These are phyloP conservation scores for Scylla paramamosain DNA, from an alignment of 1,140 invertebrate genomes.

Conservation along the genomic window DNA sequence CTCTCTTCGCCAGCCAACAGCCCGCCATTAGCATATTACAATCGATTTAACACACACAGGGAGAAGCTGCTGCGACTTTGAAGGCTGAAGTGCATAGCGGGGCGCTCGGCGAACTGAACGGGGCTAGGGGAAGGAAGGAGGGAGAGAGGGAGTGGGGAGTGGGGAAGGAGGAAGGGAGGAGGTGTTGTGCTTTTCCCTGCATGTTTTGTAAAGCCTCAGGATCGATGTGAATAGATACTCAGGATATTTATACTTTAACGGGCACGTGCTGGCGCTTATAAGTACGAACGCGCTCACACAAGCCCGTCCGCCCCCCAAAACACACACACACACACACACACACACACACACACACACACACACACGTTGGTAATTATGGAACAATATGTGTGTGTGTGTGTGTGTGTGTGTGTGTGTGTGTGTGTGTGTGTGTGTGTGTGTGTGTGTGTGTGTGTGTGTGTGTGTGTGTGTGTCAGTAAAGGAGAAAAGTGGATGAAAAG, in stretches of 20 bases:
- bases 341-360: background rate
- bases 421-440: background rate
- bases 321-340: slow-evolving; percentile 26
- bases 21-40: slow-evolving; percentile 13
- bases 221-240: no score
- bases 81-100: background rate
- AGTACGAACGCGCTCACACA: background rate
- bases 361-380: background rate
- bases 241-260: no score
- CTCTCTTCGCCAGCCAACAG: background rate
- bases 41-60: slow-evolving; percentile 8
- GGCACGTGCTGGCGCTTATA: no score
- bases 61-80: background rate
- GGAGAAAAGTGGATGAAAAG: background rate
- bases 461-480: background rate
- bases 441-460: background rate
- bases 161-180: no score
- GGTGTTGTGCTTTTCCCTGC: background rate
- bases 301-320: no score
- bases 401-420: slow-evolving; percentile 16
- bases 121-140: background rate
- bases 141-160: background rate
- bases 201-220: background rate
- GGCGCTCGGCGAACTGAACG: background rate
- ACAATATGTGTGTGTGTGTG: background rate